Evolutionary conservation across 2,888 invertebrate genomes (phyloP).

Genomic region (Epinotia ramella): DNA sequence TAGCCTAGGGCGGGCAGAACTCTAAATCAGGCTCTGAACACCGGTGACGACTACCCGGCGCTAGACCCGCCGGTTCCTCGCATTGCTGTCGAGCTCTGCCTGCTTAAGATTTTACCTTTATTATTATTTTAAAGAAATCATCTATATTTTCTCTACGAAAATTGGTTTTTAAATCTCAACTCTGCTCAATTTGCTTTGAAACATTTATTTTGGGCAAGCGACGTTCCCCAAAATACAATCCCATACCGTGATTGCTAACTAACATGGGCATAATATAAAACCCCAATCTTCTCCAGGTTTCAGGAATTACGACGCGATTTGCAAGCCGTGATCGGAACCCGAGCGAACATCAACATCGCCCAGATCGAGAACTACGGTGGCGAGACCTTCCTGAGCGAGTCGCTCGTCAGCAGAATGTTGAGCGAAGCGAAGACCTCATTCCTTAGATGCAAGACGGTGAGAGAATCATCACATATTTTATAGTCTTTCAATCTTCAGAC

Average conservation of each 20-base stretch:
- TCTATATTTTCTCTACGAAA: too few species aligned
- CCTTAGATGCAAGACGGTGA: constrained; percentile 92
- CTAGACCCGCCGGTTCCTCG: constrained; percentile 89
- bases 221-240: neutral
- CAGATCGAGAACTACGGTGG: constrained; percentile 98
- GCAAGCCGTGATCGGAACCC: constrained; percentile 96
- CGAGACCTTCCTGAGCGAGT: constrained; percentile 98
- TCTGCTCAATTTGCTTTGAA: too few species aligned
- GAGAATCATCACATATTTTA: constrained; percentile 46
- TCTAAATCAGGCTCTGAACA: constrained; percentile 51
- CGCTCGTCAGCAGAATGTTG: constrained; percentile 95
- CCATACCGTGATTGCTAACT: neutral
- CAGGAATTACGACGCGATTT: constrained; percentile 97
- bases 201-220: too few species aligned
- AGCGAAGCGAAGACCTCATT: constrained; percentile 96
- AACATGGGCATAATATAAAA: neutral
- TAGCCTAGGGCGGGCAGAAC: too few species aligned
- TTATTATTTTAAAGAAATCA: too few species aligned
- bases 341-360: constrained; percentile 96
- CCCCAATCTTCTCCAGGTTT: constrained; percentile 83
- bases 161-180: too few species aligned
- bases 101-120: too few species aligned
- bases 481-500: neutral
- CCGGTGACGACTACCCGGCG: constrained; percentile 88
- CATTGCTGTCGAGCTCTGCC: constrained; percentile 86